Base-by-base conservation (phyloP, 2,797 vertebrate genomes). In the Eupleurogrammus muticus region DNA sequence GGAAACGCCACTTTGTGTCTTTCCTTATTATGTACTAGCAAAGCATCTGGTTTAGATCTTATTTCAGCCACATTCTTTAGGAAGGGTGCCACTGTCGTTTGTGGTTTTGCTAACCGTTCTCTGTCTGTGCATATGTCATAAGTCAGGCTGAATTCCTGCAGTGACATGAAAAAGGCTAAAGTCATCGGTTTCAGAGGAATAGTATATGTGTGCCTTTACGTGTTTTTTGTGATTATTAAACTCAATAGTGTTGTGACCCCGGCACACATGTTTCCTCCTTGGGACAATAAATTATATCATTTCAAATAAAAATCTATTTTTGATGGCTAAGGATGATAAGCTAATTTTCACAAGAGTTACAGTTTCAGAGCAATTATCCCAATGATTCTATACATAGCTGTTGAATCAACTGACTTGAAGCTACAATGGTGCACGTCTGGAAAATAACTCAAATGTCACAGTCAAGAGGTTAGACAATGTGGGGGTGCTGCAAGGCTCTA, bases 11-110 rank as follows among this genome's bases (percentile, higher is more conserved):
- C 38, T 42, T 14, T 14, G 14, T 17, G 13, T 42, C 3, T 42
- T 13, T 42, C 53, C 52, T 62, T 55, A 38, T 68, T 48, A 64
- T 35, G 32, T 32, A 9, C 28, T 54, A 49, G 55, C 48, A 5
- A 51, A 53, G 53, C 59, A 51, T 78, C 63, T 75, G 74, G 51
- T 72, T 47, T 44, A 19, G 48, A 72, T 75, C 42, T 53, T 19
- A 46, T 65, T 66, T 74, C 53, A 51, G 32, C 60, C 68, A 54
- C 54, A 80, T 67, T 75, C 50, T 55, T 67, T 44, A 58, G 58
- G 66, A 6, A 28, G 28, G 6, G 28, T 6, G 28, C 28, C 28
- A 6, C 28, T 28, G 28, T 59, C 52, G 58, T 56, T 67, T 21
- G 62, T 64, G 70, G 62, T 71, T 69, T 71, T 34, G 47, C 23